Conservation (phyloP, 2,888 invertebrate genomes). For the Labia minor region DNA sequence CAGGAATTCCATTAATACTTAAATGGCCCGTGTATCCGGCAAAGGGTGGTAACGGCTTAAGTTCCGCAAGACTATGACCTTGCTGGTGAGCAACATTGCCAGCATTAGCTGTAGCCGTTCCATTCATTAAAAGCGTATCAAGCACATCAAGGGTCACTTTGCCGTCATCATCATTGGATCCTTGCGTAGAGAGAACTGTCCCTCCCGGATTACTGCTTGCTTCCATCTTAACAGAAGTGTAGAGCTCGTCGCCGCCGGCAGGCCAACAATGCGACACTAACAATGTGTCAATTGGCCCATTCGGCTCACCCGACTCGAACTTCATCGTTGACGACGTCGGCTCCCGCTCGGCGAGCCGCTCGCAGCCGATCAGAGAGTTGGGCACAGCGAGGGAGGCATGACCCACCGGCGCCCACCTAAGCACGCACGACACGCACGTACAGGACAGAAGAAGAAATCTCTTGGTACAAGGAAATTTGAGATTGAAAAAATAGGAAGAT, state of each 20-base stretch:
- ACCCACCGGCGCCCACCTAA: slow-evolving; percentile 14
- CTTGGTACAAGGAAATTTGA: neutral
- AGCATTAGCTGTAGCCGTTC: slow-evolving; percentile 33
- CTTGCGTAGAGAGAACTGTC: slow-evolving; percentile 21
- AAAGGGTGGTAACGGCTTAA: slow-evolving; percentile 77
- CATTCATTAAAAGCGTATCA: slow-evolving; percentile 50
- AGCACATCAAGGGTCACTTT: slow-evolving; percentile 53
- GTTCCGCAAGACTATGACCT: slow-evolving; percentile 55
- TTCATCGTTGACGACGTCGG: slow-evolving; percentile 35
- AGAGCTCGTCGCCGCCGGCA: slow-evolving; percentile 36
- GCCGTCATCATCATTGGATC: slow-evolving; percentile 32
- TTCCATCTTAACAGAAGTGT: slow-evolving; percentile 41
- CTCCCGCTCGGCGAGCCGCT: slow-evolving; percentile 13
- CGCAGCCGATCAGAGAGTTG: slow-evolving; percentile 15
- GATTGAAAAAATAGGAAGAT: no score
- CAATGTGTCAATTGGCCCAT: slow-evolving; percentile 49
- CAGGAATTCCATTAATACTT: slow-evolving; percentile 78
- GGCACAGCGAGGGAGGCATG: slow-evolving; percentile 20
- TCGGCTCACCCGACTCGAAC: slow-evolving; percentile 28
- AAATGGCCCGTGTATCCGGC: slow-evolving; percentile 76
- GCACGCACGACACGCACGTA: neutral
- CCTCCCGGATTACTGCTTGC: slow-evolving; percentile 32
- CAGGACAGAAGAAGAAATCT: neutral
- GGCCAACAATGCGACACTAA: slow-evolving; percentile 62
- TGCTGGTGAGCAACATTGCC: slow-evolving; percentile 36